Conservation (phyloP, 2,113 vertebrate genomes). For the Brachypteracias leptosomus region DNA sequence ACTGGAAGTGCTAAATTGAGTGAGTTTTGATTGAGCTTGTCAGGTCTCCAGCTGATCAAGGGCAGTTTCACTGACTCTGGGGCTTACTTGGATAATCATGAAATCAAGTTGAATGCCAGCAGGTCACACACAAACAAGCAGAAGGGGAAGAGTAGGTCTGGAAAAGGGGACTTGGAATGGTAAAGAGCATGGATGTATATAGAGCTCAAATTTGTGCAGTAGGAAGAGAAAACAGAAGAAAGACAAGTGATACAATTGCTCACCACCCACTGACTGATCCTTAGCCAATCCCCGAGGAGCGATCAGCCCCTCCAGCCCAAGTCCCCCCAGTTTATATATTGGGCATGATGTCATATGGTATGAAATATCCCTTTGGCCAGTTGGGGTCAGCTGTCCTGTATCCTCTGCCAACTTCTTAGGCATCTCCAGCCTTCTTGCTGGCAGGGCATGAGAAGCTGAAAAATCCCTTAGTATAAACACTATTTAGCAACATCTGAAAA, state of each 20-base stretch:
- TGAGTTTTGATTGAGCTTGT: neutral
- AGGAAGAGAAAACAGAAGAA: neutral
- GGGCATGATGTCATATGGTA: neutral
- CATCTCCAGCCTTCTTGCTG: neutral
- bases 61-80: neutral
- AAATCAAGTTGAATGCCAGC: neutral
- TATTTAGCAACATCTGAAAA: neutral
- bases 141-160: neutral
- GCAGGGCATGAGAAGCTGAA: neutral
- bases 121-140: neutral
- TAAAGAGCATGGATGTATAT: neutral
- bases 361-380: neutral
- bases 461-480: neutral
- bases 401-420: neutral
- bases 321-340: neutral
- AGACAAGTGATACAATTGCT: neutral
- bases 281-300: neutral
- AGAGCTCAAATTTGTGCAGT: neutral
- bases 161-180: neutral
- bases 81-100: neutral
- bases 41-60: neutral
- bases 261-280: neutral
- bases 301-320: neutral
- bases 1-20: fast-evolving
- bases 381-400: neutral